Evolutionary conservation across 2,797 vertebrate genomes (phyloP), one percentile per base, ranked within the genome.

Genomic region (Tadarida brasiliensis): DNA sequence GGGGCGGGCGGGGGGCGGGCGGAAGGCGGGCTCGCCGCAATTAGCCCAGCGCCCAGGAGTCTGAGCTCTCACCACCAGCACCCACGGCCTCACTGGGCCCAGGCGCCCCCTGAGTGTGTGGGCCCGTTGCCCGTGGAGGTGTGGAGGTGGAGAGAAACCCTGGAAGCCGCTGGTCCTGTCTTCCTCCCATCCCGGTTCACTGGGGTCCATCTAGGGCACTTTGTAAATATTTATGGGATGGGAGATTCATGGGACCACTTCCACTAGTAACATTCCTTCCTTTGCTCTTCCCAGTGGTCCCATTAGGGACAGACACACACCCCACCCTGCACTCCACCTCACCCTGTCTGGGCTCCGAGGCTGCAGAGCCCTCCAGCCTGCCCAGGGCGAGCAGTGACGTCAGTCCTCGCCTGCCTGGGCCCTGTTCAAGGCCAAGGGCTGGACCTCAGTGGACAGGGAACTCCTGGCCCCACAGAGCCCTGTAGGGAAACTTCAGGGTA

Each of bases 21-120:
- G 0, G 2, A 26, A 39, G 24, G 47, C 35, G 12, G 1, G 0
- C 61, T 59, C 0, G 14, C 14, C 19, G 7, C 44, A 30, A 8
- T 61, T 57, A 82, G 70, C 59, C 8, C 16, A 30, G 35, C 5
- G 2, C 61, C n/a, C 19, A 28, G 26, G 30, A n/a, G 56, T 63
- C 89, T 91, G 73, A 39, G 4, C 44, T 20, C 16, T 15, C 12
- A 28, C 63, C n/a, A 35, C 22, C 35, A 17, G 49, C 2, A 3
- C 68, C 74, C 70, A 5, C 0, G 5, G 61, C 54, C n/a, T 77
- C 30, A 0, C 0, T 20, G 5, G 54, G 30, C 57, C 71, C 49
- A 74, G 47, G 49, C 7, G 0, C n/a, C 74, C 19, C 71, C 28
- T 26, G 26, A 30, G 51, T 28, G 11, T 4, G 0, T n/a, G 47